Evolutionary conservation across 2,113 vertebrate genomes (phyloP).

Genomic region (Pterocles orientalis): DNA sequence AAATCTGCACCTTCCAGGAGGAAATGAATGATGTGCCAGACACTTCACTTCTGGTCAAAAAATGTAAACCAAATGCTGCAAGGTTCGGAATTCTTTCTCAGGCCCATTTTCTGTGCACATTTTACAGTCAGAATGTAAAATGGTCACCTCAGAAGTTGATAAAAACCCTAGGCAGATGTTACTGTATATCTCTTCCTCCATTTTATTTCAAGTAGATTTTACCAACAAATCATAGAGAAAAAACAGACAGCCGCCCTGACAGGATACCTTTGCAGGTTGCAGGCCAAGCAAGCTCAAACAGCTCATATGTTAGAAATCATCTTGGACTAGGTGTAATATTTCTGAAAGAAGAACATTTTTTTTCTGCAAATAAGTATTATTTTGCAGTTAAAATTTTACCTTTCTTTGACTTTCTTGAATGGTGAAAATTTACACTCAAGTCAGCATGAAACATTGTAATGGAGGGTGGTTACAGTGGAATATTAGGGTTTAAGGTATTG

Average conservation of each 20-base stretch:
- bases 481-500: neutral
- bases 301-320: neutral
- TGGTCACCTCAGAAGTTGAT: neutral
- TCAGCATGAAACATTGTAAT: neutral
- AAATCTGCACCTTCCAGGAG: constrained; percentile 49
- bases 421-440: neutral
- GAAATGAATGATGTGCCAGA: constrained; percentile 50
- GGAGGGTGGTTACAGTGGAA: neutral
- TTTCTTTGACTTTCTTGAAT: neutral
- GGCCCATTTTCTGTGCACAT: neutral
- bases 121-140: neutral
- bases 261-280: neutral
- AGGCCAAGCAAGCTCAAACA: neutral
- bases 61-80: constrained; percentile 19
- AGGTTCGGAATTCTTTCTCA: neutral
- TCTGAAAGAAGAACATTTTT: neutral
- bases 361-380: neutral
- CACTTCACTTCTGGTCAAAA: constrained; percentile 13
- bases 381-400: neutral
- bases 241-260: neutral
- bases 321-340: neutral
- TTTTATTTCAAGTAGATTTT: neutral
- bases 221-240: neutral
- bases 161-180: neutral
- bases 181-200: neutral